phyloP scores from a whole-genome alignment of 1,140 invertebrate genomes.

The Drosophila pseudoananassae region DNA sequence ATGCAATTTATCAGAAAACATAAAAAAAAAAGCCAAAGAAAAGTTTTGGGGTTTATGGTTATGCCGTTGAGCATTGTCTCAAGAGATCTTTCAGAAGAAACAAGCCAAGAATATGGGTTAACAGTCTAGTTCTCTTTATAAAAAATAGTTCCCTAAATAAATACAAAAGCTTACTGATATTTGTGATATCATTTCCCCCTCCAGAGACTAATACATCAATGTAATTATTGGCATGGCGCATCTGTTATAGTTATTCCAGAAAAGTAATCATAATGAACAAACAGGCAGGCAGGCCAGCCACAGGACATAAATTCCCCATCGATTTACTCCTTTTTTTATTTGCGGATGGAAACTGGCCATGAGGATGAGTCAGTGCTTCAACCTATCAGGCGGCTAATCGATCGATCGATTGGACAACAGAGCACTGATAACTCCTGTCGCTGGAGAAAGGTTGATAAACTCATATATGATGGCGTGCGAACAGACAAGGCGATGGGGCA shows the following conservation, averaged over 20 bases:
- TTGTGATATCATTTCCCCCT: slow-evolving; percentile 19
- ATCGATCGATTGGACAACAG: slow-evolving; percentile 66
- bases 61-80: not conserved
- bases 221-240: slow-evolving; percentile 55
- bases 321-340: slow-evolving; percentile 34
- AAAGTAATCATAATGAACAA: slow-evolving; percentile 48
- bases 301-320: slow-evolving; percentile 15
- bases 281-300: slow-evolving; percentile 6
- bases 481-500: not conserved
- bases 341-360: too few relatives aligned
- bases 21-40: slow-evolving; percentile 2
- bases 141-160: not conserved
- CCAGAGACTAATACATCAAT: slow-evolving; percentile 69
- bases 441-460: slow-evolving; percentile 65
- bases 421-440: slow-evolving; percentile 59
- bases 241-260: slow-evolving; percentile 39
- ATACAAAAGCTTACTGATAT: slow-evolving; percentile 10
- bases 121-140: not conserved
- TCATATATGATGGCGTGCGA: slow-evolving; percentile 20
- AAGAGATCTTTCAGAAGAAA: not conserved
- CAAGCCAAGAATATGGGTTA: not conserved
- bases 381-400: slow-evolving; percentile 70
- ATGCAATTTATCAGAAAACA: slow-evolving; percentile 50
- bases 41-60: slow-evolving; percentile 26
- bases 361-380: slow-evolving; percentile 47